These are phyloP conservation scores for Trissolcus japonicus DNA, from an alignment of 2,888 invertebrate species.

Conservation along the genomic window DNA sequence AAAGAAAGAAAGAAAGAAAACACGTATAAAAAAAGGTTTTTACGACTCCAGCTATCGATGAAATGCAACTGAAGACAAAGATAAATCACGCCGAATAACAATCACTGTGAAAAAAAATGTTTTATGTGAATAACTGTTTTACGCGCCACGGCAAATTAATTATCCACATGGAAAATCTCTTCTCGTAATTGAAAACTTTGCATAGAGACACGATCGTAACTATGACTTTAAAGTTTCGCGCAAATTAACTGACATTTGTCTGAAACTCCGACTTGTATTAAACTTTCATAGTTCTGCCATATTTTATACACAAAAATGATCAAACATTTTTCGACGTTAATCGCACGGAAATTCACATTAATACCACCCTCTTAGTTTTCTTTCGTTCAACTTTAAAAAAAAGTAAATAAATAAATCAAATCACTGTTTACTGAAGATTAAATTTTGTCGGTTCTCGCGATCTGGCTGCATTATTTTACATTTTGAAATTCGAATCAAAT, in stretches of 20 bases:
- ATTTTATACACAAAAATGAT: constrained; percentile 19
- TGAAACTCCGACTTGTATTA: constrained; percentile 35
- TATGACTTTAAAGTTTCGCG: constrained; percentile 34
- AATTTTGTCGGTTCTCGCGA: not conserved
- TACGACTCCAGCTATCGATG: not conserved
- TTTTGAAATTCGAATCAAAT: not conserved
- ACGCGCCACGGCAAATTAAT: constrained; percentile 31
- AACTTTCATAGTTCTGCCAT: constrained; percentile 29
- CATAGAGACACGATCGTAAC: constrained; percentile 31
- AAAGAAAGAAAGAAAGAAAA: not conserved
- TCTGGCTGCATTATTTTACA: not conserved
- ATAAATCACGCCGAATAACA: constrained; percentile 1
- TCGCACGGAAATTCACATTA: no score
- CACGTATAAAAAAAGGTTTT: not conserved
- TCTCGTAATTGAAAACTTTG: constrained; percentile 47
- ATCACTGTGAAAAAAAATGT: constrained; percentile 38
- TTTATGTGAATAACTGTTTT: constrained; percentile 24
- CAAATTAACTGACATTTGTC: constrained; percentile 49
- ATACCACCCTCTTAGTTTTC: not conserved
- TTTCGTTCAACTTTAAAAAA: not conserved
- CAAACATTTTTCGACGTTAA: not conserved
- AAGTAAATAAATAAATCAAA: not conserved
- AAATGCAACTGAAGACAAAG: no score
- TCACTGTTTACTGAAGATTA: not conserved
- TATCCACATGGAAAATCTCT: constrained; percentile 42